Evolutionary conservation across 1,140 invertebrate species (phyloP).

Genomic region (Hyposmocoma kahamanoa): DNA sequence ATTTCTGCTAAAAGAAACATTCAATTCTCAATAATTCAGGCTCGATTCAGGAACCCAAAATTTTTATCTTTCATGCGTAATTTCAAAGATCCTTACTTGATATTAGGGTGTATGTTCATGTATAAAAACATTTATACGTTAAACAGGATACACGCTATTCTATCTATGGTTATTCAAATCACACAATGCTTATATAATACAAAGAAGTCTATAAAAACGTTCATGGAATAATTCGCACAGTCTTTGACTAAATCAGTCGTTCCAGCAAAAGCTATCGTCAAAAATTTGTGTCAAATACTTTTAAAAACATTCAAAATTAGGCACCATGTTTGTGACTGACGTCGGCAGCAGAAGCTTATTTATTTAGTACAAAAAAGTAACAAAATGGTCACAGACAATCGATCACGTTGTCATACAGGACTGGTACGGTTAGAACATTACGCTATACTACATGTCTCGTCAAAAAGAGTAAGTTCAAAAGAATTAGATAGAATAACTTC

Average conservation of each 20-base stretch:
- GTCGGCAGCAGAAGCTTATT: background rate
- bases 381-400: constrained; percentile 27
- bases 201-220: too few relatives aligned
- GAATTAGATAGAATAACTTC: background rate
- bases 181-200: constrained; percentile 32
- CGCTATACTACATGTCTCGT: background rate
- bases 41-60: background rate
- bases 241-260: constrained; percentile 33
- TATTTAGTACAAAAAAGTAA: constrained; percentile 14
- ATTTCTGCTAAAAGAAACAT: background rate
- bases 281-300: constrained; percentile 7
- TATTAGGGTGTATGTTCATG: background rate
- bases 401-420: constrained; percentile 15
- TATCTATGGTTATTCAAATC: constrained; percentile 37
- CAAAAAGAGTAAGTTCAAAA: background rate
- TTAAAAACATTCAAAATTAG: constrained; percentile 28
- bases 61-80: background rate
- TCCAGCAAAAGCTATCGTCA: constrained; percentile 19
- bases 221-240: constrained; percentile 37
- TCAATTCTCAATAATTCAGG: background rate
- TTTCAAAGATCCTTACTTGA: background rate
- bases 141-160: constrained; percentile 15
- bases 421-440: background rate
- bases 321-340: constrained; percentile 27
- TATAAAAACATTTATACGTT: constrained; percentile 6